These are phyloP conservation scores for Phorcus lineatus DNA, from an alignment of 2,888 invertebrate species.

Conservation along the genomic window DNA sequence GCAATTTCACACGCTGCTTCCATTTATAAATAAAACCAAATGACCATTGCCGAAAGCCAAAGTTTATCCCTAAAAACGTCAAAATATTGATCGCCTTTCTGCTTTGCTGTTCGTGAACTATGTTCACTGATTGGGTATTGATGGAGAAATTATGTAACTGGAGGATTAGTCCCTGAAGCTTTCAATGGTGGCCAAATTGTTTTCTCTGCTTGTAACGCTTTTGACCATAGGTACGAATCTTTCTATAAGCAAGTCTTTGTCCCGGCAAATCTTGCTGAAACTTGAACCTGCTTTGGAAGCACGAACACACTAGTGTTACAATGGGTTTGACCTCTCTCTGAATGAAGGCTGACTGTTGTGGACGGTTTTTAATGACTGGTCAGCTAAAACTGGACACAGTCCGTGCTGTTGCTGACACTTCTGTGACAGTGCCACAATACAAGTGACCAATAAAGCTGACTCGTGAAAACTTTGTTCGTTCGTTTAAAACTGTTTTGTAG, in stretches of 20 bases:
- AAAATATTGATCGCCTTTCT: too few relatives aligned
- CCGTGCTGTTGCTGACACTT: neutral
- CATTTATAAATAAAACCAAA: too few relatives aligned
- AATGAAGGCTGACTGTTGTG: constrained; percentile 6
- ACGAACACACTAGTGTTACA: neutral
- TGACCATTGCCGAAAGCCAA: too few relatives aligned
- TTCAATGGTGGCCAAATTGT: neutral
- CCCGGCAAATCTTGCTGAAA: neutral
- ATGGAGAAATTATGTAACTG: neutral
- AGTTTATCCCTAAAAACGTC: too few relatives aligned
- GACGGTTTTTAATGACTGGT: neutral
- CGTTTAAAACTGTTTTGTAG: neutral
- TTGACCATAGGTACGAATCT: neutral
- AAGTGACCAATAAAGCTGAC: neutral
- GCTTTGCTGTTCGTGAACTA: too few relatives aligned
- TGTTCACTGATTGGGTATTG: too few relatives aligned
- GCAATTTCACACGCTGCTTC: too few relatives aligned
- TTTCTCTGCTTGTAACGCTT: constrained; percentile 10
- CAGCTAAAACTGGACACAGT: neutral
- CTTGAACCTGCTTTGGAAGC: neutral
- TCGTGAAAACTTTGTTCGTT: neutral
- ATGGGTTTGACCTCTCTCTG: neutral
- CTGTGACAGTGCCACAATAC: neutral
- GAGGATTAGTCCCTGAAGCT: neutral
- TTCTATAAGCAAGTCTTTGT: neutral